Evolutionary conservation across 2,888 invertebrate genomes (phyloP), one percentile per base, ranked within the genome.

Genomic region (Troides aeacus): DNA sequence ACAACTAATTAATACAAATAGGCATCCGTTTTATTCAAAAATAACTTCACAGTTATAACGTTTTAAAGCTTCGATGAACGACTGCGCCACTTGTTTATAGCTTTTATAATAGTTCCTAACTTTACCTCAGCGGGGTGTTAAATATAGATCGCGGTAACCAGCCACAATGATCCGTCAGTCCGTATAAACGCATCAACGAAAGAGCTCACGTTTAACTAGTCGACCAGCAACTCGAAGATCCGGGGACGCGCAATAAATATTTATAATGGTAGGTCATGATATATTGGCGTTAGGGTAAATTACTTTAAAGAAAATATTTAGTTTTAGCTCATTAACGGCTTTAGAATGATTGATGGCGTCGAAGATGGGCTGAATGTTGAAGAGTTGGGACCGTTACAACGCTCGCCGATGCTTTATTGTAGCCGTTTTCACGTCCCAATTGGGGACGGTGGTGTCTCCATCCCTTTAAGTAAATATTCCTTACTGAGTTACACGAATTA

Each of bases 1-100:
- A 73, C 74, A 74, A 78, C 81, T 89, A 88, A 91, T 89, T 88
- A 89, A 87, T 86, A 90, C 87, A 87, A 88, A 89, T 89, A 82
- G 81, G 84, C 80, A 77, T 83, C 81, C 82, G 82, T 78, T 80
- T 72, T 71, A 74, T 79, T 10, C 78, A 23, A 74, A 79, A 83
- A 81, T 84, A 81, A 78, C 83, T 78, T 81, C 80, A 81, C 79
- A 74, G 75, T 79, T 81, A 81, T 87, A 78, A 85, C 86, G 84
- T 83, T 87, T 87, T 84, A 87, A 79, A 81, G 79, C 79, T 75
- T 76, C 81, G 81, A 85, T 89, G 87, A 89, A 86, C 81, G 84
- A 82, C 76, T 80, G 72, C 78, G 85, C 77, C 84, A 83, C 79
- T 84, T 83, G 81, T 90, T 89, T 89, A 90, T 89, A 78, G 77